phyloP scores from a whole-genome alignment of 1,140 invertebrate genomes.

The Calephelis virginiensis region DNA sequence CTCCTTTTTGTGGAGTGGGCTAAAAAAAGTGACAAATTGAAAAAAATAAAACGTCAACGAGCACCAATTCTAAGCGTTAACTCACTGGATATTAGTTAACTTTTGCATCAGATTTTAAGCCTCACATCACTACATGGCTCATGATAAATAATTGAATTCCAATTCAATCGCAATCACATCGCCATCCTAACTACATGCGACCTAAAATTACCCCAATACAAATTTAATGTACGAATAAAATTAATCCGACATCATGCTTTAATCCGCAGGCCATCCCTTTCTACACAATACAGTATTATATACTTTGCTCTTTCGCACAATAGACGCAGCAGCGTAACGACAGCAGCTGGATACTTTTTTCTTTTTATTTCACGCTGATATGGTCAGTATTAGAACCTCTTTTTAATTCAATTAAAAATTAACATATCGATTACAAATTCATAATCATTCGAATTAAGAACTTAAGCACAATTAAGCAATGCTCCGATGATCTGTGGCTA shows the following conservation, averaged over 20 bases:
- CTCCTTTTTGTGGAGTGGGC: no score
- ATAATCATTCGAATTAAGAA: no score
- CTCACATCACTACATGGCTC: no score
- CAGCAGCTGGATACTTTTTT: constrained; percentile 13
- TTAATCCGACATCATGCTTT: constrained; percentile 18
- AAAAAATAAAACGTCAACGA: no score
- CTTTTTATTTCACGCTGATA: constrained; percentile 2
- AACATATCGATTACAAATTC: background rate
- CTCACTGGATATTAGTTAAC: no score
- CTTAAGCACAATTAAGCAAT: no score
- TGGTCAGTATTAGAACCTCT: background rate
- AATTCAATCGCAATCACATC: constrained; percentile 2
- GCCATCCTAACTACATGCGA: constrained; percentile 6
- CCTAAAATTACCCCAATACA: constrained; percentile 21
- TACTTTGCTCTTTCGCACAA: constrained; percentile 16
- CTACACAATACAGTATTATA: constrained; percentile 2
- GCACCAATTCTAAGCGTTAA: no score
- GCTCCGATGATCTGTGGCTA: no score
- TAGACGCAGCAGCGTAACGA: constrained; percentile 19
- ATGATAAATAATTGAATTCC: background rate
- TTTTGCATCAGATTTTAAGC: no score
- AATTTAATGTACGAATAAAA: constrained; percentile 22
- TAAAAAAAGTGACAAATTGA: no score
- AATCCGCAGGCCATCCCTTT: constrained; percentile 19
- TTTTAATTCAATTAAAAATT: constrained; percentile 11